Base-by-base conservation (phyloP, 2,113 vertebrate species). In the Xyrauchen texanus region DNA sequence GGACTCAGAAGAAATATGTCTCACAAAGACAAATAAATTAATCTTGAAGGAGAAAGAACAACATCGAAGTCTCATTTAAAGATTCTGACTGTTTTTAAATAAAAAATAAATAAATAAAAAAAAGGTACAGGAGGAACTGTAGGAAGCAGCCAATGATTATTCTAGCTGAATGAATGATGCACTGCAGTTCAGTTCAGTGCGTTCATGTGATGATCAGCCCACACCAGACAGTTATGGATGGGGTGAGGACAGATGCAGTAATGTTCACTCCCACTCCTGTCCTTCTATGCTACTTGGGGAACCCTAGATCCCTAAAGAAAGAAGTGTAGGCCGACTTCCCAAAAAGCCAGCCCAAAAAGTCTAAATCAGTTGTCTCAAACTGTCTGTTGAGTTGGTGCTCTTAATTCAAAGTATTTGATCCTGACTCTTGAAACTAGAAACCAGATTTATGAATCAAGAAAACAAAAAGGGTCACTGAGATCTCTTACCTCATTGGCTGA, bases 401-500 rank as follows among this genome's bases (percentile, higher is more conserved):
- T 67, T 9, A 47, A 47, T 13, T 67, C 13, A 10, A 47, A 8
- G 64, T 47, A 47, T 66, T 66, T 44, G 46, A 42, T 66, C 7
- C 44, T 66, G 64, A 66, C 45, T 67, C n/a, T n/a, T 47, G 8
- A 8, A 15, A 67, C 64, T 2, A n/a, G 45, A 47, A 0, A 47
- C 6, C 45, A 66, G 44, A 66, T 46, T 66, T 15, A 47, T 66
- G 64, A 46, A 47, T 45, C 13, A 66, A 3, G 13, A 9, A 9
- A 66, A 47, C 4, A 4, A 62, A 1, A 12, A 52, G 13, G 6
- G 2, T 44, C 34, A 45, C 21, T 34, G 21, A 74, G 7, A 10
- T 76, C 0, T 6, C 81, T 78, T 81, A 98, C 97, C 97, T 98
- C 97, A 99, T 98, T 57, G 97, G 97, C 72, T 99, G 97, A 72